phyloP scores from a whole-genome alignment of 1,140 invertebrate species.

The Drosophila nigrodunni region DNA sequence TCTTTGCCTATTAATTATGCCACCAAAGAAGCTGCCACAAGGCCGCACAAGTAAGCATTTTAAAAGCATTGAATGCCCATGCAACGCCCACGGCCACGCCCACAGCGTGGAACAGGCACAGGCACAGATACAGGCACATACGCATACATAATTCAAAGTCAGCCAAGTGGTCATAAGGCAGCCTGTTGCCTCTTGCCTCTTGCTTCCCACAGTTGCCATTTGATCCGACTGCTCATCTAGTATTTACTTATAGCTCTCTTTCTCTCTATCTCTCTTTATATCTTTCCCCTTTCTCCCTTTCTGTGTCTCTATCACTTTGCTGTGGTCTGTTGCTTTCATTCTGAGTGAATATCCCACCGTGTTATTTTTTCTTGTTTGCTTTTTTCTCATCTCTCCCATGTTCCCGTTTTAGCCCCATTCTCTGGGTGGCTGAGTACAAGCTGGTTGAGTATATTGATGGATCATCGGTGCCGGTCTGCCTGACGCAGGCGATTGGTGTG shows the following conservation, averaged over 20 bases:
- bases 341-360: constrained; percentile 2
- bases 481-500: constrained; percentile 89
- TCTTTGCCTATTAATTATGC: constrained; percentile 74
- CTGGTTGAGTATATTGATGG: constrained; percentile 89
- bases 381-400: constrained; percentile 36
- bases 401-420: constrained; percentile 88
- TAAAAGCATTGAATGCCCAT: constrained; percentile 54
- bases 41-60: constrained; percentile 50
- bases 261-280: constrained; percentile 31
- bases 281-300: constrained; percentile 15
- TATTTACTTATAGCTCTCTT: constrained; percentile 23
- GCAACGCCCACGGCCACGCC: constrained; percentile 37
- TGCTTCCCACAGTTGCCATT: not conserved
- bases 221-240: constrained; percentile 22
- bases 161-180: not conserved
- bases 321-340: constrained; percentile 8
- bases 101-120: constrained; percentile 22
- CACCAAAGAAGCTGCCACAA: constrained; percentile 43
- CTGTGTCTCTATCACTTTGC: constrained; percentile 42
- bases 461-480: constrained; percentile 89
- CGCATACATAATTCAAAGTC: constrained; percentile 35
- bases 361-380: constrained; percentile 67
- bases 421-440: constrained; percentile 90
- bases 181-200: constrained; percentile 53
- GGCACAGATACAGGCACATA: no score